Base-by-base conservation (phyloP, 2,797 vertebrate species). In the Enoplosus armatus region DNA sequence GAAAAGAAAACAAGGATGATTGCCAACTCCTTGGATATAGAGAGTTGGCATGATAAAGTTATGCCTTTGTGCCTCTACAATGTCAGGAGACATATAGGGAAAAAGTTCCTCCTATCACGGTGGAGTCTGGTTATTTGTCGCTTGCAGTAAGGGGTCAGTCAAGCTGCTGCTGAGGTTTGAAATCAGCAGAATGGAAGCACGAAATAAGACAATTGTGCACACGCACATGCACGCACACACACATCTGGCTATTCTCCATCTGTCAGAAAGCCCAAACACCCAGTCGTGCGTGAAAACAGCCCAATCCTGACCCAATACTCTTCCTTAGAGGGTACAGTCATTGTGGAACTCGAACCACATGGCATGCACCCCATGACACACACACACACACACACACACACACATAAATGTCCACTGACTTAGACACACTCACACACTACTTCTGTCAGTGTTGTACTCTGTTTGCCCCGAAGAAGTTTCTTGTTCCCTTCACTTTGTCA, bases 241-340 rank as follows among this genome's bases (percentile, higher is more conserved):
- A 35, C 50, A 79, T 71, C 76, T 91, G 80, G 85, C 85, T 69
- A 5, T 73, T 74, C 69, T 90, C 84, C 84, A 88, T 83, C 77
- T 90, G 89, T 69, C 91, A 89, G 75, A 61, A 41, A 85, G 85
- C 72, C 84, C 62, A 78, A 88, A 76, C 75, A 85, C 54, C 70
- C 83, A 91, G 65, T 72, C 53, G 55, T 77, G 88, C 74, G 8
- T 89, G 75, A 80, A 86, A 83, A 85, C 85, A 76, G 43, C 37
- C 54, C 62, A 24, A 68, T 53, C 76, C 82, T 77, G 79, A 47
- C 67, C 82, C 72, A 88, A 73, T 55, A 77, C 77, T 82, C 37
- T 33, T 84, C 86, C 66, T 85, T n/a, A 48, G 85, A 79, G 82
- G 82, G 73, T 67, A 79, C 70, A 80, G 79, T 79, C 72, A 83